phyloP scores from a whole-genome alignment of 2,113 vertebrate species.

The Corythornis vintsioides region DNA sequence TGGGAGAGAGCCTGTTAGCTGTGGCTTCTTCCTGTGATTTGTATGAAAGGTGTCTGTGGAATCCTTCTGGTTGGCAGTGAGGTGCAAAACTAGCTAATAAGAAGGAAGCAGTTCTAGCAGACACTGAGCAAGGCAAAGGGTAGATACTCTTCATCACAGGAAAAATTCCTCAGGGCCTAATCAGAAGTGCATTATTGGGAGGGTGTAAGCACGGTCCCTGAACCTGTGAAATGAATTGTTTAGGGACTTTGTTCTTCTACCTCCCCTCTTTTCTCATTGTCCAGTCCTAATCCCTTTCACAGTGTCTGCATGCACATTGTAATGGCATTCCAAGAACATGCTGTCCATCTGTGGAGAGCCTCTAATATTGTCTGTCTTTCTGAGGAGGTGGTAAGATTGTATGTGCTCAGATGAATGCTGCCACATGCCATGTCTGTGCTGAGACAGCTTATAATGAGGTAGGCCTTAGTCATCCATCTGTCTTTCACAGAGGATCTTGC shows the following conservation, averaged over 20 bases:
- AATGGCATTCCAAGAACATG: not conserved
- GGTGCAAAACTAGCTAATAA: not conserved
- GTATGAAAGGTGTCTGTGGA: not conserved
- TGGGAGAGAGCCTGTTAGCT: not conserved
- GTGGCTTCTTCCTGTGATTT: not conserved
- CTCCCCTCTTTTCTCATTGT: not conserved
- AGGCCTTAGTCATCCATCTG: constrained; percentile 1
- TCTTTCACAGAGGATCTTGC: not conserved
- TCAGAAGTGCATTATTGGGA: not conserved
- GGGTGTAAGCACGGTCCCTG: not conserved
- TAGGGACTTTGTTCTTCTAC: not conserved
- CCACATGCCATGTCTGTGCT: not conserved
- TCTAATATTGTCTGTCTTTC: not conserved
- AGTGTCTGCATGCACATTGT: not conserved
- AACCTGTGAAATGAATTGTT: not conserved
- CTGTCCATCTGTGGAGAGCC: not conserved
- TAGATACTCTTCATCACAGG: not conserved
- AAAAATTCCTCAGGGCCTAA: not conserved
- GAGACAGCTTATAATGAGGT: not conserved
- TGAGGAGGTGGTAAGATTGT: not conserved
- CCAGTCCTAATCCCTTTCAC: not conserved
- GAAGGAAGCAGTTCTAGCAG: not conserved
- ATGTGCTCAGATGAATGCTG: not conserved
- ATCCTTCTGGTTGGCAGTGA: not conserved
- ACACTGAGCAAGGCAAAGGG: not conserved